These are phyloP conservation scores for Pheucticus melanocephalus DNA, from an alignment of 2,113 vertebrate species.

Conservation along the genomic window DNA sequence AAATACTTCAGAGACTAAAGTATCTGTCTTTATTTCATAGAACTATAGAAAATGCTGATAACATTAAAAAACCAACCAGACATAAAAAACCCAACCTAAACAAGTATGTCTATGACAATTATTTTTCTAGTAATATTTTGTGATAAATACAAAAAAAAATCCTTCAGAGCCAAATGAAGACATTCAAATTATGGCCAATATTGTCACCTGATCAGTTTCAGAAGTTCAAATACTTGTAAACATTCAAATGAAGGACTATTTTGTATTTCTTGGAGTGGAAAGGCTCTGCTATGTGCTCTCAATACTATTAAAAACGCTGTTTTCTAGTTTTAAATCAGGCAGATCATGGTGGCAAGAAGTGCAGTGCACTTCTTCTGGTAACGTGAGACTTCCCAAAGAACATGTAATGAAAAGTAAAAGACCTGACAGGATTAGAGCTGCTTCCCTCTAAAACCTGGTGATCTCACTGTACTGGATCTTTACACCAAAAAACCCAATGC, in stretches of 20 bases:
- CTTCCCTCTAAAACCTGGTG: background rate
- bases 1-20: background rate
- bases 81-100: background rate
- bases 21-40: background rate
- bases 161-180: background rate
- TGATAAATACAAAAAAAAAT: background rate
- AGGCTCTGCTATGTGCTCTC: background rate
- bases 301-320: background rate
- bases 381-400: background rate
- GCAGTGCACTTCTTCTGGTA: background rate
- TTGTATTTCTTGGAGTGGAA: background rate
- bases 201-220: background rate
- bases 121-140: background rate
- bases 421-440: background rate
- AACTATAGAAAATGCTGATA: background rate
- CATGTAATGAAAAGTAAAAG: background rate
- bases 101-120: background rate
- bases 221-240: background rate
- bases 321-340: background rate
- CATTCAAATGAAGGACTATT: background rate
- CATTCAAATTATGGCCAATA: background rate
- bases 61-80: background rate
- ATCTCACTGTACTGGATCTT: background rate
- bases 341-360: background rate
- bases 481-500: background rate